phyloP scores from a whole-genome alignment of 2,888 invertebrate genomes.

The Monopis laevigella region DNA sequence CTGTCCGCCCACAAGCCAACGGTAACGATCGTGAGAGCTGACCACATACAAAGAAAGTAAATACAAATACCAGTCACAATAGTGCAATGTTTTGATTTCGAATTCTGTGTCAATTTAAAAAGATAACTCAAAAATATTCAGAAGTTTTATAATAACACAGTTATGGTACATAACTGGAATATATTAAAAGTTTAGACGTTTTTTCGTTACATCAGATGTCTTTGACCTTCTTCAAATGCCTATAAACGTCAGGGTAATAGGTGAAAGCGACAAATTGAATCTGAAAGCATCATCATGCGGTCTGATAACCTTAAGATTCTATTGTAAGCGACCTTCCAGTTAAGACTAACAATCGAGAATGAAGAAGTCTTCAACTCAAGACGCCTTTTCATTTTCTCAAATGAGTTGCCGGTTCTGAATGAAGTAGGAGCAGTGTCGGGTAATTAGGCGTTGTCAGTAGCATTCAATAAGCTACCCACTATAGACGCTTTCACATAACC shows the following conservation, averaged over 20 bases:
- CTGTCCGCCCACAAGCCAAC: constrained; percentile 38
- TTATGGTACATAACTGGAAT: too few relatives aligned
- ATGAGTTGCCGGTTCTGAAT: constrained; percentile 43
- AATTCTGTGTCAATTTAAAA: too few relatives aligned
- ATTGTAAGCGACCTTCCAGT: constrained; percentile 44
- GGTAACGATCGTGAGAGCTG: constrained; percentile 39
- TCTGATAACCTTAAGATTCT: constrained; percentile 54
- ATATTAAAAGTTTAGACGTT: too few relatives aligned
- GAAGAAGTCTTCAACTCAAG: constrained; percentile 34
- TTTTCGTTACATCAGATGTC: too few relatives aligned
- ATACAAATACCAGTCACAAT: too few relatives aligned
- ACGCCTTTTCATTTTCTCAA: constrained; percentile 56
- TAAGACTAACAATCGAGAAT: constrained; percentile 40
- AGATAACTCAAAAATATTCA: too few relatives aligned
- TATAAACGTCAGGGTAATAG: constrained; percentile 36
- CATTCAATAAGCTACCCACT: constrained; percentile 42
- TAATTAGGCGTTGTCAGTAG: constrained; percentile 51
- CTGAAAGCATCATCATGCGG: constrained; percentile 56
- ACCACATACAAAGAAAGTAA: constrained; percentile 24
- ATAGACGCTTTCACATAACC: constrained; percentile 46
- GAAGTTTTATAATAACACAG: too few relatives aligned
- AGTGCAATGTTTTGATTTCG: neutral
- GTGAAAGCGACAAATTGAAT: constrained; percentile 54
- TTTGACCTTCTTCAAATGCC: constrained; percentile 2
- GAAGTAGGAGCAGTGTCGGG: constrained; percentile 29